Evolutionary conservation across 2,113 vertebrate genomes (phyloP), one percentile per base, ranked within the genome.

Genomic region (Ceuthmochares aereus): DNA sequence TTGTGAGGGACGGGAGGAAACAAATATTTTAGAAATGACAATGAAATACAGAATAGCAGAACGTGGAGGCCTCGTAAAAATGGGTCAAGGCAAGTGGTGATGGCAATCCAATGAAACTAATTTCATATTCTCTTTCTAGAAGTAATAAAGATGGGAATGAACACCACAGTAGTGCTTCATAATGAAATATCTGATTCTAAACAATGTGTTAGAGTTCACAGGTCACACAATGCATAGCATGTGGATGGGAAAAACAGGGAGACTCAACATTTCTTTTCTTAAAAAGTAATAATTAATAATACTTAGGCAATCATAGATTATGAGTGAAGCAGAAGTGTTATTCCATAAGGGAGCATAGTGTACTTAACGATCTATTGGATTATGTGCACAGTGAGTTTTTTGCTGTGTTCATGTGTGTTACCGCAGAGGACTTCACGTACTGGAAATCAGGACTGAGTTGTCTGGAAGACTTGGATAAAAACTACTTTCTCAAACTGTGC

Each of bases 111-210:
- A 64, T 78, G 83, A 91, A 94, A 82, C 78, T 95, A 56, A 96
- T 97, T 95, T 94, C n/a, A 32, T 96, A 96, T 93, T 97, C 92
- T 94, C 95, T 96, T 97, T 95, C 91, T 95, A 95, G 93, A 94
- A 93, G 80, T 81, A 81, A 72, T 79, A 83, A 93, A 89, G 52
- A 87, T 52, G 43, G 47, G 69, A 51, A 51, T 79, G 72, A 95
- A 70, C 80, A 74, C 66, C 64, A 83, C 73, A 83, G 19, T 79
- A 54, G 21, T 67, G 32, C 77, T 87, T 84, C 58, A 76, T 97
- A 95, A 94, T 85, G 88, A 94, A 97, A 89, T 75, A 68, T 74
- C 40, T 90, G 64, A 59, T 94, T 96, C 77, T 82, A 84, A 94
- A 82, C 73, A 87, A 27, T 3, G 3, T 68, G 63, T 63, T 86